Percentiles rank a stretch among this genome's conserved stretches.
Evolutionary conservation across 2,797 vertebrate species (phyloP).

Genomic region (Geotrypetes seraphini): DNA sequence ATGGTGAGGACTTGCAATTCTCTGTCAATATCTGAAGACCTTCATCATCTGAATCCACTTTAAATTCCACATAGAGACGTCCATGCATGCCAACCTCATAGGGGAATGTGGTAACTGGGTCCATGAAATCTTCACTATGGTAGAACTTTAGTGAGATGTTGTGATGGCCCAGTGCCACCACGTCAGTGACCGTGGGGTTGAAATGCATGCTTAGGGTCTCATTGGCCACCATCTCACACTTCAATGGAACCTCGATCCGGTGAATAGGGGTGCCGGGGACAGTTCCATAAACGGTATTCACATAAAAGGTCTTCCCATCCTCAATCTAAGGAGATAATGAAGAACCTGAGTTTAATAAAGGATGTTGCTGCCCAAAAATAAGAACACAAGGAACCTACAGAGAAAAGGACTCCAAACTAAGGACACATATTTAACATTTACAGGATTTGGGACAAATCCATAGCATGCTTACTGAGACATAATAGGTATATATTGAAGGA

Average conservation of each 20-base stretch:
- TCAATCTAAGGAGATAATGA: neutral
- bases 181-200: neutral
- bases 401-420: no score
- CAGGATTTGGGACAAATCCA: no score
- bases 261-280: slow-evolving; percentile 4
- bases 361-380: no score
- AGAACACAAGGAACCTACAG: no score
- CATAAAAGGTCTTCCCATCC: slow-evolving; percentile 1
- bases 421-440: no score
- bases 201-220: neutral
- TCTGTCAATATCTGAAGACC: slow-evolving; percentile 5
- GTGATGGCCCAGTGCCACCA: slow-evolving; percentile 1
- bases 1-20: neutral
- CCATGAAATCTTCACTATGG: neutral
- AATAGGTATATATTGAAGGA: no score
- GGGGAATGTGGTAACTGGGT: neutral
- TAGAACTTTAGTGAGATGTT: slow-evolving; percentile 1
- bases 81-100: slow-evolving; percentile 2
- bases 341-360: no score
- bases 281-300: slow-evolving; percentile 5
- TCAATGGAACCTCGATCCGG: slow-evolving; percentile 7
- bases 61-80: slow-evolving; percentile 1
- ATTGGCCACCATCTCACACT: slow-evolving; percentile 7
- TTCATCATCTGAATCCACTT: neutral
- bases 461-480: no score